Evolutionary conservation across 2,113 vertebrate genomes (phyloP), one percentile per base, ranked within the genome.

Genomic region (Anoplopoma fimbria): DNA sequence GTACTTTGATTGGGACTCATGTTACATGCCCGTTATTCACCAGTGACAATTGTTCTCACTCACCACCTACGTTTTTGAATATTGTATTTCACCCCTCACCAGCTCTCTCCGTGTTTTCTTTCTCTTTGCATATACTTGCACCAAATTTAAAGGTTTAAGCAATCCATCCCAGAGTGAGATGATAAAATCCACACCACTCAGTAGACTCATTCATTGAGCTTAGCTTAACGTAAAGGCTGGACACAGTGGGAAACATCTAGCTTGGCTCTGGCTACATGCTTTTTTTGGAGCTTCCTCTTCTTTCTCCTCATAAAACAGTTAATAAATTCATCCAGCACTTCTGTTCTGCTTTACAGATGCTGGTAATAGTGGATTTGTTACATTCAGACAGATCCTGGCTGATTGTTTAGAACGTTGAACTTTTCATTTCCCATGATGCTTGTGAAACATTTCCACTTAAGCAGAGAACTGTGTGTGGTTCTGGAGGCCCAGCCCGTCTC

Each of bases 1-100:
- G 72, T 31, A 64, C 63, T 86, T 69, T 84, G 64, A 79, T 79
- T 80, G 62, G 70, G 78, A 84, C 34, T 91, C 73, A 75, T 33
- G 58, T 91, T 90, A 76, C 84, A 2, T 78, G 69, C 57, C 67
- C 53, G 70, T 47, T 69, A 78, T 51, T 70, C 34, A 75, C 33
- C 23, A 2, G 58, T 47, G 63, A 86, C 67, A 76, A 83, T 81
- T 79, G 63, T 85, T 88, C 77, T 78, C 29, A 53, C 71, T 84
- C 62, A 61, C 47, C 64, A 72, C 60, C 21, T 69, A n/a, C 9
- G 14, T 73, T 4, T 64, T 74, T 65, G 38, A 57, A 58, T 71
- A 62, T 80, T 60, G 53, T 6, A n/a, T 68, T 73, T 69, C 42
- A 67, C 25, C 21, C 4, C 53, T 13, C 23, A 12, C 21, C 21